Percentiles rank a stretch among this genome's conserved stretches.
phyloP scores from a whole-genome alignment of 2,113 vertebrate species.

The Rhynchomys soricoides region DNA sequence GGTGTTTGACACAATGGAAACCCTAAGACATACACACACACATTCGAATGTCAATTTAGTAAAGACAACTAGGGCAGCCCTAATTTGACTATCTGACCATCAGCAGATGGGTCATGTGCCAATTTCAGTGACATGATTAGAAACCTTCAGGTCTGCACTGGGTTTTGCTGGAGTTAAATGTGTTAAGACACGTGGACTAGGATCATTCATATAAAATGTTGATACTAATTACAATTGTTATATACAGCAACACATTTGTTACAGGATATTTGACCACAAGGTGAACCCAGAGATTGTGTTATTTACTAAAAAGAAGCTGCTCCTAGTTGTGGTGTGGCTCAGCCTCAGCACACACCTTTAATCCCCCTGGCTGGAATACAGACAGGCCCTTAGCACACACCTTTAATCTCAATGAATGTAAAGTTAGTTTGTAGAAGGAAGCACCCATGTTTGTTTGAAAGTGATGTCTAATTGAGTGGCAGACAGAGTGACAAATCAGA shows the following conservation, averaged over 20 bases:
- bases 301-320: no score
- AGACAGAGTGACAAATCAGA: no score
- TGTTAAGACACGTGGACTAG: neutral
- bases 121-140: neutral
- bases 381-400: no score
- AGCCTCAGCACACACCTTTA: no score
- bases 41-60: neutral
- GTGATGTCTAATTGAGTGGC: no score
- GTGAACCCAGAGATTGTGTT: no score
- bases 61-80: neutral
- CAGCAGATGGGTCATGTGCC: conserved; percentile 44
- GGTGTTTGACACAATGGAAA: neutral
- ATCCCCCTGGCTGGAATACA: no score
- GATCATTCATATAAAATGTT: neutral
- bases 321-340: no score
- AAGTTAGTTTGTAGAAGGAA: no score
- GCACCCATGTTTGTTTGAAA: no score
- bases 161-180: conserved; percentile 18
- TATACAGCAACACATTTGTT: neutral
- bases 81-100: conserved; percentile 37
- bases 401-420: no score
- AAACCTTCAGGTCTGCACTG: neutral
- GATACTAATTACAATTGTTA: neutral
- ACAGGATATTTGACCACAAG: no score
- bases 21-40: neutral